Percentiles rank a stretch among this genome's conserved stretches.
Conservation (phyloP, 2,113 vertebrate genomes). For the Pleuronectes platessa region DNA sequence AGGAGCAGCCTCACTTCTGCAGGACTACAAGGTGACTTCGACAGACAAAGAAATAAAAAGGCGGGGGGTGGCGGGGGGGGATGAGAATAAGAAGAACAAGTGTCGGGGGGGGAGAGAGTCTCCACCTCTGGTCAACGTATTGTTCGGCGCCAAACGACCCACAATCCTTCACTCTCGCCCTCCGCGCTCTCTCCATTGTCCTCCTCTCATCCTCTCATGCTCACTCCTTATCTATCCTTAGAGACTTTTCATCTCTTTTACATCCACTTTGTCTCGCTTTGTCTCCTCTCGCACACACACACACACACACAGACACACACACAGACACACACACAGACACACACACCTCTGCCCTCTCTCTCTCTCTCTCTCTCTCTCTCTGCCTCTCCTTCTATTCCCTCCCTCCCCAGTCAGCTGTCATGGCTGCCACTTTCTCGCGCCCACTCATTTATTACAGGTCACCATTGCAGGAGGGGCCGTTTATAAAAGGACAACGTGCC, state of each 20-base stretch:
- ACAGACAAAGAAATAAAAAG: slow-evolving; percentile 1
- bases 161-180: slow-evolving; percentile 45
- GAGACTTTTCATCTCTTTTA: slow-evolving; percentile 67
- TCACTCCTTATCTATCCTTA: slow-evolving; percentile 67
- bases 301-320: slow-evolving; percentile 5
- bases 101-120: slow-evolving; percentile 32
- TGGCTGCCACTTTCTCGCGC: slow-evolving; percentile 81
- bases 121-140: slow-evolving; percentile 52
- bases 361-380: slow-evolving; percentile 1
- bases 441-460: slow-evolving; percentile 88
- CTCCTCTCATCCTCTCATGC: slow-evolving; percentile 48
- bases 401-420: slow-evolving; percentile 73
- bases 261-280: slow-evolving; percentile 62
- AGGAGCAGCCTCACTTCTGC: slow-evolving; percentile 66
- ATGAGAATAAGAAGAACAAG: slow-evolving; percentile 56
- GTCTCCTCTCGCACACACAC: slow-evolving; percentile 24
- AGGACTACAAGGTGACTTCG: slow-evolving; percentile 70
- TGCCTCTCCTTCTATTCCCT: slow-evolving; percentile 60
- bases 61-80: slow-evolving; percentile 9
- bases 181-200: slow-evolving; percentile 51
- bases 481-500: slow-evolving; percentile 77
- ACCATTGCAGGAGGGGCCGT: slow-evolving; percentile 74
- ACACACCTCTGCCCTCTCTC: neutral
- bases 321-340: slow-evolving; percentile 7
- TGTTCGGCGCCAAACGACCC: slow-evolving; percentile 40